A percentile compares a stretch with the other conserved stretches of the same genome.
phyloP scores from a whole-genome alignment of 2,888 invertebrate genomes.

The Lycia hirtaria region DNA sequence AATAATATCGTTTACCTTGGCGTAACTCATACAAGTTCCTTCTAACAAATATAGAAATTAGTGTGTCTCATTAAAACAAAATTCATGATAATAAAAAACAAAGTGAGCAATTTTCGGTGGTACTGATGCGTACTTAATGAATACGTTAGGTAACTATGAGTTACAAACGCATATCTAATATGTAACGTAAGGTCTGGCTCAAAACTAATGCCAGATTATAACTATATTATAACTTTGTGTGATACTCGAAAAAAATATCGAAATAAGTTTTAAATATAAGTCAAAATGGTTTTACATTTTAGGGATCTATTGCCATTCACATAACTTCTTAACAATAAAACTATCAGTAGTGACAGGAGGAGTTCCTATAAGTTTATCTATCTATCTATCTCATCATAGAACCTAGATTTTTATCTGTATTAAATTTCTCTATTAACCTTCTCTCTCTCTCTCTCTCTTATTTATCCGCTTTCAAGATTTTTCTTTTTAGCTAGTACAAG shows the following conservation, averaged over 20 bases:
- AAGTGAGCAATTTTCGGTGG: slow-evolving; percentile 26
- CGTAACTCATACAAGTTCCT: background rate
- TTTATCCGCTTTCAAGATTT: too few species aligned
- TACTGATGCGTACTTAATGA: slow-evolving; percentile 29
- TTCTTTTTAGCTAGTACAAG: too few species aligned
- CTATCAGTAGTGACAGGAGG: too few species aligned
- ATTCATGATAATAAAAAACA: slow-evolving; percentile 8
- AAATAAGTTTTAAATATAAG: background rate
- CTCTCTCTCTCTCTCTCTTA: too few species aligned
- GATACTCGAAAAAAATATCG: background rate
- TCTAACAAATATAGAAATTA: background rate
- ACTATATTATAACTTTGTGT: slow-evolving; percentile 3
- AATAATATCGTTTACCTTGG: background rate
- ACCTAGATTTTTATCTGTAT: too few species aligned
- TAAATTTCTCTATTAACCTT: too few species aligned
- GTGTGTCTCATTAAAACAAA: background rate
- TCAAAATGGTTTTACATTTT: too few species aligned
- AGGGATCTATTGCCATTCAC: background rate
- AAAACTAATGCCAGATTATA: slow-evolving; percentile 11
- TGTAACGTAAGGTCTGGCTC: slow-evolving; percentile 11
- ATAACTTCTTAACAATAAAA: background rate
- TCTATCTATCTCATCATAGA: too few species aligned
- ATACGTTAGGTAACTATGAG: slow-evolving; percentile 19
- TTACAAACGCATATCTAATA: slow-evolving; percentile 9
- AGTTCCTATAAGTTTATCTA: too few species aligned